Percentiles rank a stretch among this genome's conserved stretches.
These are phyloP conservation scores for Microctenopoma stevenorrisi DNA, from an alignment of 2,797 vertebrate genomes.

Conservation along the genomic window DNA sequence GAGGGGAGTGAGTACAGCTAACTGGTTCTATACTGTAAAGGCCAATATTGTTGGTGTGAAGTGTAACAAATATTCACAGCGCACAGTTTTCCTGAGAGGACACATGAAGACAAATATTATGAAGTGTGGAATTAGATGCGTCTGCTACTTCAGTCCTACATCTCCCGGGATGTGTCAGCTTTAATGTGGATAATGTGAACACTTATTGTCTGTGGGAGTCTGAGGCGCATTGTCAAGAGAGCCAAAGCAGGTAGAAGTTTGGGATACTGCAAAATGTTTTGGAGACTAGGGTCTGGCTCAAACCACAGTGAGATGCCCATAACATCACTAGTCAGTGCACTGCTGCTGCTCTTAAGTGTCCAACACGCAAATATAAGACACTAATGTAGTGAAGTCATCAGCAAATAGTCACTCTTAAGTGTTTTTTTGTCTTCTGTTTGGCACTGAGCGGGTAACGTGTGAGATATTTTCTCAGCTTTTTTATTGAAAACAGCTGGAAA, in stretches of 20 bases:
- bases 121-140: conserved; percentile 60
- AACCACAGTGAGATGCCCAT: too few species aligned
- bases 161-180: conserved; percentile 37
- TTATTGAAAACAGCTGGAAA: too few species aligned
- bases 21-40: conserved; percentile 41
- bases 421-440: too few species aligned
- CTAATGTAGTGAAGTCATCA: too few species aligned
- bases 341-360: background rate
- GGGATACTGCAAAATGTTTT: too few species aligned
- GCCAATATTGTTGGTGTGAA: conserved; percentile 42
- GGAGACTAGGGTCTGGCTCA: too few species aligned
- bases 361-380: background rate
- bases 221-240: too few species aligned
- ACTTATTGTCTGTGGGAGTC: conserved; percentile 10
- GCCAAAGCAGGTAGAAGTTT: too few species aligned
- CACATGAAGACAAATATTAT: conserved; percentile 75
- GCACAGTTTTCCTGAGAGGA: conserved; percentile 61
- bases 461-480: too few species aligned
- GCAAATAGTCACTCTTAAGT: too few species aligned
- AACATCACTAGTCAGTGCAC: too few species aligned
- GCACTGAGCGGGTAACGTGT: too few species aligned
- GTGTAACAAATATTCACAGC: conserved; percentile 67
- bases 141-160: conserved; percentile 31
- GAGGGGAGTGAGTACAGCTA: conserved; percentile 21
- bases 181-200: conserved; percentile 26